These are phyloP conservation scores for Sciurus carolinensis DNA, from an alignment of 2,797 vertebrate genomes.

Conservation along the genomic window DNA sequence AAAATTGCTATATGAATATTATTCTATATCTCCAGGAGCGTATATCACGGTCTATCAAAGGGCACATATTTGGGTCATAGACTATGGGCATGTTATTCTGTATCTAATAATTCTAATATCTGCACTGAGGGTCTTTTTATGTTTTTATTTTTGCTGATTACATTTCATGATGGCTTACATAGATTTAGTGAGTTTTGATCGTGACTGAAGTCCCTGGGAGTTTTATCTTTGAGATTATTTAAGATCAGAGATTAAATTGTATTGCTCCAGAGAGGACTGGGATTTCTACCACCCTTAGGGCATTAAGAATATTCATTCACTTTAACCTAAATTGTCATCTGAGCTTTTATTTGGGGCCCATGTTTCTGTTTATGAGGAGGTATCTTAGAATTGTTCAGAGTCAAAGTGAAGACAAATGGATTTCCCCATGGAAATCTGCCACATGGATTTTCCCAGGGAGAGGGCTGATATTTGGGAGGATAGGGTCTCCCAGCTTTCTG, in stretches of 20 bases:
- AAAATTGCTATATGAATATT: background rate
- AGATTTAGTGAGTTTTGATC: constrained; percentile 36
- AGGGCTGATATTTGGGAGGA: background rate
- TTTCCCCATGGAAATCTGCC: background rate
- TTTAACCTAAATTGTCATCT: background rate
- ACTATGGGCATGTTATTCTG: background rate
- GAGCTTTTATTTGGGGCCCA: background rate
- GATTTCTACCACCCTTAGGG: background rate
- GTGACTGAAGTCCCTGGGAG: background rate
- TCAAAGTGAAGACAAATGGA: background rate
- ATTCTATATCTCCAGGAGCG: background rate
- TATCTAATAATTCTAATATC: background rate
- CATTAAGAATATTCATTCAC: background rate
- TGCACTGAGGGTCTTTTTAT: background rate
- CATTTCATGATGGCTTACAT: background rate
- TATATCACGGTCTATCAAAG: background rate
- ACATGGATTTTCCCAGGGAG: background rate
- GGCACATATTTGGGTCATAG: background rate
- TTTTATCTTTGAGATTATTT: constrained; percentile 42
- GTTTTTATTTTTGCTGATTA: constrained; percentile 13
- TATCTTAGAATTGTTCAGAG: background rate
- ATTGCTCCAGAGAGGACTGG: background rate
- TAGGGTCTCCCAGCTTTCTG: background rate
- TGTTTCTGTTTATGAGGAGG: background rate
- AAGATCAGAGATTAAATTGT: constrained; percentile 3